phyloP scores from a whole-genome alignment of 1,140 invertebrate species.

The Brachionus koreanus region DNA sequence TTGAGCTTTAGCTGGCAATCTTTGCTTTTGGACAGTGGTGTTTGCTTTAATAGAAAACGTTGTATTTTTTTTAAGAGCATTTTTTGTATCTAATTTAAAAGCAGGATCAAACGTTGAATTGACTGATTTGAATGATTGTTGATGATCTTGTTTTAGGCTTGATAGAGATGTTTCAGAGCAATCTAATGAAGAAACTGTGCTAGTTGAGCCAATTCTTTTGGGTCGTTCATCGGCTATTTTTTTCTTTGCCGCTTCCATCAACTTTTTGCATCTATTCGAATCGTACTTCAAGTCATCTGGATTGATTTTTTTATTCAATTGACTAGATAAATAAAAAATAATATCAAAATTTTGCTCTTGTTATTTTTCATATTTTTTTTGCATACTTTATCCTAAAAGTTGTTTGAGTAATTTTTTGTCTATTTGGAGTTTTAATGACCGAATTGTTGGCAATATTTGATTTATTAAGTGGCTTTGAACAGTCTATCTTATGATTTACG shows the following conservation, averaged over 20 bases:
- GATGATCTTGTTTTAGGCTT: not conserved
- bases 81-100: not conserved
- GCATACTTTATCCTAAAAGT: conserved; percentile 4
- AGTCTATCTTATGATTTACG: not conserved
- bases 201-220: not conserved
- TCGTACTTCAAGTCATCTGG: conserved; percentile 2
- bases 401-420: not conserved
- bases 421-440: not conserved
- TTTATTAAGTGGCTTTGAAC: not conserved
- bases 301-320: conserved; percentile 11
- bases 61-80: not conserved
- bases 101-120: not conserved
- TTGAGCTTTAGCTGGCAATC: not conserved
- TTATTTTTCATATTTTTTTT: not conserved
- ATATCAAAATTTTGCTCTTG: not conserved
- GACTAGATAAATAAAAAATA: not conserved
- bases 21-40: not conserved
- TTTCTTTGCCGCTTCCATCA: not conserved
- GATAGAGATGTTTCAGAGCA: not conserved
- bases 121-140: conserved; percentile 10
- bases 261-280: not conserved
- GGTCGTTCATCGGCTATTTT: not conserved
- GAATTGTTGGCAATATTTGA: not conserved
- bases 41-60: conserved; percentile 12
- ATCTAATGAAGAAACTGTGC: conserved; percentile 7